Conservation (phyloP, 2,113 vertebrate species). For the Tichodroma muraria region DNA sequence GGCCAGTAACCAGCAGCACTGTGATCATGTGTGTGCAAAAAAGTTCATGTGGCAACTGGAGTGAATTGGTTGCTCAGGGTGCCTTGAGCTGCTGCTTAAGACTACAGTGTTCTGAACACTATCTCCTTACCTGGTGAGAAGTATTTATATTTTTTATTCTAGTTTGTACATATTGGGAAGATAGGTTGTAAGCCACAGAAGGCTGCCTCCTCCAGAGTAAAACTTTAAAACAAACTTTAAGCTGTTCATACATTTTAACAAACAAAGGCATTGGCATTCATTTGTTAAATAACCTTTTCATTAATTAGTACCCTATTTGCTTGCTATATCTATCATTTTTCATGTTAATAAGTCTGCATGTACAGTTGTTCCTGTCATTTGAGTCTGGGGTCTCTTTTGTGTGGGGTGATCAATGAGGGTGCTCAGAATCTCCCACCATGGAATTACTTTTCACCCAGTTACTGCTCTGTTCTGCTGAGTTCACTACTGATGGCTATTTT, state of each 20-base stretch:
- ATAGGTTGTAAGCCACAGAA: not conserved
- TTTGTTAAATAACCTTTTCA: not conserved
- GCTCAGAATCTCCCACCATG: not conserved
- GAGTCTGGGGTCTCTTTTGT: not conserved
- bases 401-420: not conserved
- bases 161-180: not conserved
- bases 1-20: not conserved
- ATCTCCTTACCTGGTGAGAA: not conserved
- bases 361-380: not conserved
- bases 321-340: not conserved
- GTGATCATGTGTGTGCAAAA: not conserved
- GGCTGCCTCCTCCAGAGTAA: not conserved
- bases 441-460: not conserved
- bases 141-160: not conserved
- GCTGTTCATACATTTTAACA: not conserved
- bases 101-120: not conserved
- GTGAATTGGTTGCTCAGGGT: not conserved
- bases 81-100: not conserved
- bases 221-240: not conserved
- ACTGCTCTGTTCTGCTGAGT: not conserved
- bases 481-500: not conserved
- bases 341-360: not conserved
- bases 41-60: not conserved
- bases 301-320: rapidly evolving
- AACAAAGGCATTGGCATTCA: not conserved